Base-by-base conservation (phyloP, 2,113 vertebrate genomes). In the Struthio camelus region DNA sequence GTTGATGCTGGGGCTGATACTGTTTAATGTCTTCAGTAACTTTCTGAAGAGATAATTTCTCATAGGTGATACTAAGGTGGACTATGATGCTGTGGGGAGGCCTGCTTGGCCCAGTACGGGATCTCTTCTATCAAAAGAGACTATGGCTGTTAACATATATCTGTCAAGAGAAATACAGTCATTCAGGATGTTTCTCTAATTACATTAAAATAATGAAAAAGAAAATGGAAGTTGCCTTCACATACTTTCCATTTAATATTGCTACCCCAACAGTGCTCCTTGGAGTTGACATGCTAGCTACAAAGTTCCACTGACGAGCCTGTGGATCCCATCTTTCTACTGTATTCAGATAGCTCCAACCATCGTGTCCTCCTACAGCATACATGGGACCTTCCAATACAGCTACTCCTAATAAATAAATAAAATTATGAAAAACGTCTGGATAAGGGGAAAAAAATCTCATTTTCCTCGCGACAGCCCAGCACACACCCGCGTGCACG, bases 291-390 rank as follows among this genome's bases (percentile, higher is more conserved):
- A 99, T 99, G 61, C 99, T 99, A 40, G 99, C 99, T 28, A 99
- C 99, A 38, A 99, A 99, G 96, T 99, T 99, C 99, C 99, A 99
- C 94, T 99, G 99, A 40, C 99, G 99, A 89, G 99, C 99, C 96
- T 99, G 99, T n/a, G 99, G 99, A 95, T 99, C 99, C 99, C 99
- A 99, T 95, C 99, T 98, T 94, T 99, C 99, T 77, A 99, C 99
- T 5, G 99, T 99, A n/a, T 99, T 99, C 91, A 99, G 98, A 92
- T 99, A 99, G 97, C 99, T 99, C 99, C 99, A 99, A 80, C 99
- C 99, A 75, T 99, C 99, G 9, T 99, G 99, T 80, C 99, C 99
- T 82, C 99, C 99, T 11, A 99, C 99, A 17, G 99, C 99, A 44
- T 99, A 99, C 99, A 99, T 99, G 59, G 99, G 99, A 42, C 99